Conservation (phyloP, 2,113 vertebrate species). For the Sceloporus undulatus region DNA sequence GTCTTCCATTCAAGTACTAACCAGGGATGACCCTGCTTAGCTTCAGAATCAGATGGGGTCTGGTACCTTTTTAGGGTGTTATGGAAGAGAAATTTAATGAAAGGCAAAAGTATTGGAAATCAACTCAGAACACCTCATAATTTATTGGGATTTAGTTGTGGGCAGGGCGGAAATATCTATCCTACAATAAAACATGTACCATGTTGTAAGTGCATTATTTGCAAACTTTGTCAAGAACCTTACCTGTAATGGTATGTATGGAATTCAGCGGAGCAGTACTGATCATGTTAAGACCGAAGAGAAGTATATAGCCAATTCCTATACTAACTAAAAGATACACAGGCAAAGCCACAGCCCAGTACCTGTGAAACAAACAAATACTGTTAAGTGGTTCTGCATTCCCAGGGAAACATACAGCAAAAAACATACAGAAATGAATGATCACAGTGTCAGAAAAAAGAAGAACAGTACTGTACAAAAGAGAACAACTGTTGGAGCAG, state of each 20-base stretch:
- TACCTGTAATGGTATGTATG: conserved; percentile 92
- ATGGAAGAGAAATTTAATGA: neutral
- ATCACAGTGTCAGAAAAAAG: neutral
- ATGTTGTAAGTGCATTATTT: fast-evolving
- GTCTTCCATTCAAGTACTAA: too few species aligned
- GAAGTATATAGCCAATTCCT: conserved; percentile 78
- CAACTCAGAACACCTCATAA: neutral
- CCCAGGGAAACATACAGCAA: fast-evolving
- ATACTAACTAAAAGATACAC: conserved; percentile 88
- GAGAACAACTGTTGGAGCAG: neutral
- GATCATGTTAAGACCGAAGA: conserved; percentile 94
- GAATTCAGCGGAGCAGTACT: conserved; percentile 91
- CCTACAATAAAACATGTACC: neutral
- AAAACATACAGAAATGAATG: neutral
- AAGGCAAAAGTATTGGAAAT: neutral
- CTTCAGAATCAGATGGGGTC: neutral
- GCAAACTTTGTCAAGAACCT: conserved; percentile 5
- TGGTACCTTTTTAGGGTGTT: neutral
- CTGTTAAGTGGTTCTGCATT: neutral
- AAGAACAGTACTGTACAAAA: neutral
- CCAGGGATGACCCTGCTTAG: neutral
- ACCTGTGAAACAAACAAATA: conserved; percentile 74
- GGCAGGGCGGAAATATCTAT: neutral
- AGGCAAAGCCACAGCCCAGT: conserved; percentile 92
- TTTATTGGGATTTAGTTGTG: neutral